Evolutionary conservation across 2,113 vertebrate species (phyloP).

Genomic region (Ophiodon elongatus): DNA sequence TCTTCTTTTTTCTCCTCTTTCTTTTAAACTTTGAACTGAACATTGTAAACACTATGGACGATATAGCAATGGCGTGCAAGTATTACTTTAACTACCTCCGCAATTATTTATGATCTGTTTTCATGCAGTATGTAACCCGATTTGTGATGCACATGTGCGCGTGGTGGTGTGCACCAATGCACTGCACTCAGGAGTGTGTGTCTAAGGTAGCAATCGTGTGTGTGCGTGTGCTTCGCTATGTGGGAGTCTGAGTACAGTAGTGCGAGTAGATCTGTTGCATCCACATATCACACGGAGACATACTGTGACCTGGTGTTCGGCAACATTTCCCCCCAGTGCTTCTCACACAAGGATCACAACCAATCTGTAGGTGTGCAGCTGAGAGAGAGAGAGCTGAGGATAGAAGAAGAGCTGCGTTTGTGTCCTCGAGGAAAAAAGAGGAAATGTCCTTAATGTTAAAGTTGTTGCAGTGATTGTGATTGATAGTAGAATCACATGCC

Average conservation of each 20-base stretch:
- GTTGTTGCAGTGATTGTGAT: neutral
- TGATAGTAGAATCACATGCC: neutral
- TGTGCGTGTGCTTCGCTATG: slow-evolving; percentile 20
- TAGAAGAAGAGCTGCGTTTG: slow-evolving; percentile 51
- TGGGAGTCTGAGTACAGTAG: neutral
- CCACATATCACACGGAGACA: slow-evolving; percentile 32
- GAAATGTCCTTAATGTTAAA: slow-evolving; percentile 22
- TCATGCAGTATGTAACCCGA: slow-evolving; percentile 11
- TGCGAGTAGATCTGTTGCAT: slow-evolving; percentile 61
- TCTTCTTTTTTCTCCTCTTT: neutral
- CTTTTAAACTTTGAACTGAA: neutral
- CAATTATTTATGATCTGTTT: slow-evolving; percentile 49
- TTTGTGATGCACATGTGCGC: neutral
- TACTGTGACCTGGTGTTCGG: slow-evolving; percentile 37
- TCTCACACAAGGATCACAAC: slow-evolving; percentile 46
- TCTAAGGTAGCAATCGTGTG: slow-evolving; percentile 7
- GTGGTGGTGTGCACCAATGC: slow-evolving; percentile 3
- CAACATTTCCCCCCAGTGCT: slow-evolving; percentile 36
- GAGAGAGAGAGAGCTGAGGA: slow-evolving; percentile 42
- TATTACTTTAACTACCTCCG: slow-evolving; percentile 5
- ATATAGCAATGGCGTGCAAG: neutral
- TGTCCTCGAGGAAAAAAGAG: slow-evolving; percentile 24
- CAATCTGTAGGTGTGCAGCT: slow-evolving; percentile 39
- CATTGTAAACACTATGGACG: neutral
- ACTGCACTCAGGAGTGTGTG: slow-evolving; percentile 12